Evolutionary conservation across 2,113 vertebrate species (phyloP), one percentile per base, ranked within the genome.

Genomic region (Sigmodon hispidus): DNA sequence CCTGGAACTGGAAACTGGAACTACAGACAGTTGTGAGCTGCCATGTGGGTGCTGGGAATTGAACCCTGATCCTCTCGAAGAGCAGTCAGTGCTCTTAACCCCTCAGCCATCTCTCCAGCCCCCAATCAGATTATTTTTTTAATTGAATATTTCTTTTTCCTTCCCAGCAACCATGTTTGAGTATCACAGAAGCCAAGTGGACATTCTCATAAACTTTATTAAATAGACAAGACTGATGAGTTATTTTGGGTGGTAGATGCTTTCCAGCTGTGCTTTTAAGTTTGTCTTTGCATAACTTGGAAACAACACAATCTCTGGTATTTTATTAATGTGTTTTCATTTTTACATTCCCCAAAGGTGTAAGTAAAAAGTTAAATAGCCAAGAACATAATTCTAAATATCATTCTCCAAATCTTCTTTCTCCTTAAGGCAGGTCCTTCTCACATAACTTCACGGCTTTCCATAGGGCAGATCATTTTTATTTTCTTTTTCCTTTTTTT

Each of bases 221-320:
- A 95, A 96, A 93, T 79, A 40, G 45, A 55, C 36, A 95, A 48
- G 70, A 77, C 36, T 93, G 95, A 91, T 93, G 29, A 87, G 90
- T 73, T 72, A 87, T 6, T 73, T 55, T 87, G 57, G 76, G 57
- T 93, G 72, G 12, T 55, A 84, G 55, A 55, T 89, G 26, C 50
- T 77, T 59, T 48, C 88, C 88, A 73, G 79, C 72, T 96, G 31
- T 57, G 7, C 7, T 91, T 97, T 97, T 70, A 75, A 86, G 48
- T 94, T 40, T 87, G 57, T 65, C 17, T 48, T 70, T 48, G 24
- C n/a, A 72, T 80, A 96, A 93, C 94, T 83, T 87, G 48, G 80
- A 94, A 94, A 96, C 31, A 89, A 55, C 65, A 72, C 77, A 48
- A 89, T 84, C 55, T 91, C 67, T 84, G 36, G 5, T 70, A 24